These are phyloP conservation scores for Calephelis perditalis DNA, from an alignment of 2,888 invertebrate species.

Conservation along the genomic window DNA sequence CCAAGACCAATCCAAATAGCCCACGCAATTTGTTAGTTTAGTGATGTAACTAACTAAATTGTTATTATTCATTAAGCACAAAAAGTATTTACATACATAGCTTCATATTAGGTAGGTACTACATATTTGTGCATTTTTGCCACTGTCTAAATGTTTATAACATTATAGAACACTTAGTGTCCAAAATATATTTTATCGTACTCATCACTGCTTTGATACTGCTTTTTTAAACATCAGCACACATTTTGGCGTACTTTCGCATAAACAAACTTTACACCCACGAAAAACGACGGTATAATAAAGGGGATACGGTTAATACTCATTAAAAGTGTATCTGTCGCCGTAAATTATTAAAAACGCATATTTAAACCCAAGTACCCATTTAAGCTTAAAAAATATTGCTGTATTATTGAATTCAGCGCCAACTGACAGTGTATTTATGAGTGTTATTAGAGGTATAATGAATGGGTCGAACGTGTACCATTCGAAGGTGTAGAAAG, in stretches of 20 bases:
- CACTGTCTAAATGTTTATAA: no score
- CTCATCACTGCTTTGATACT: conserved; percentile 38
- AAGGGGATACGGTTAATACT: conserved; percentile 34
- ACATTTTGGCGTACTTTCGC: conserved; percentile 58
- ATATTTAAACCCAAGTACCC: conserved; percentile 7
- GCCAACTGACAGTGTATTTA: conserved; percentile 21
- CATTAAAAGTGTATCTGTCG: conserved; percentile 18
- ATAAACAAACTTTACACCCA: conserved; percentile 37
- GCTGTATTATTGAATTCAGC: conserved; percentile 17
- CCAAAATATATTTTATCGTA: no score
- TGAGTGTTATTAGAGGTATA: conserved; percentile 38
- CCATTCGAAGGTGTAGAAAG: conserved; percentile 69
- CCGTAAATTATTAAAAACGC: conserved; percentile 4
- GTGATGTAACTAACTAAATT: no score
- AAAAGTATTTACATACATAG: no score
- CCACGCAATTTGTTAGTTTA: no score
- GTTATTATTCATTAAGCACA: no score
- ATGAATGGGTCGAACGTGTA: conserved; percentile 55
- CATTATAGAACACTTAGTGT: no score
- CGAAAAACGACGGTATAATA: conserved; percentile 43
- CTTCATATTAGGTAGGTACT: no score
- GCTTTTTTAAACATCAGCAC: conserved; percentile 58
- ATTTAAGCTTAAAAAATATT: conserved; percentile 10
- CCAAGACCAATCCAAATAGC: no score
- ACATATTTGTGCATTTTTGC: no score